phyloP scores from a whole-genome alignment of 1,140 invertebrate species.

The Latrodectus geometricus region DNA sequence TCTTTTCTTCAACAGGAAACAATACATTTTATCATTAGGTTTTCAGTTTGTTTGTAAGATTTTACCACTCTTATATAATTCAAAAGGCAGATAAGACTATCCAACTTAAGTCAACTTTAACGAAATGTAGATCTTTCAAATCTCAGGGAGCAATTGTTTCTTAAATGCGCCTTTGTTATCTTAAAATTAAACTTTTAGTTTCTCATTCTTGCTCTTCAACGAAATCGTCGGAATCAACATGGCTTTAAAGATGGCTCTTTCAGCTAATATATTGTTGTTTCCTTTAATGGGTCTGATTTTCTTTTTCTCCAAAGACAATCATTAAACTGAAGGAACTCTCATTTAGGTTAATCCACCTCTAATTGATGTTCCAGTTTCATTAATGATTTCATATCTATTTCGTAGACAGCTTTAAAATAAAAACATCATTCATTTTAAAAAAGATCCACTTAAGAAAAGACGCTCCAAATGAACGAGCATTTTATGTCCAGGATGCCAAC shows the following conservation, averaged over 20 bases:
- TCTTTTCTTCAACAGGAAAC: no score
- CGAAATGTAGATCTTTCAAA: not conserved
- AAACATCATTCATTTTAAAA: not conserved
- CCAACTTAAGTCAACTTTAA: not conserved
- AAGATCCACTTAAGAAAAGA: no score
- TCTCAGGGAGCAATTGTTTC: not conserved
- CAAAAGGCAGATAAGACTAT: not conserved
- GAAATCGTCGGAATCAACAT: not conserved
- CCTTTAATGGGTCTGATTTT: not conserved
- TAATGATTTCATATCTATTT: slow-evolving; percentile 28
- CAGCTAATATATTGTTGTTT: not conserved
- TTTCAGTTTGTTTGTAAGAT: not conserved
- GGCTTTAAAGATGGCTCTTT: not conserved
- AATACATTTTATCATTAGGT: not conserved
- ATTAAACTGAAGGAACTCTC: slow-evolving; percentile 20
- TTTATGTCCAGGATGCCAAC: no score
- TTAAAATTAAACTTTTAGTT: not conserved
- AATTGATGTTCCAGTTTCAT: slow-evolving; percentile 24
- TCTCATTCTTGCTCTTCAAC: not conserved
- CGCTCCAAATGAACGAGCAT: no score
- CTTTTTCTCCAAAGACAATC: not conserved
- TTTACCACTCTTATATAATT: not conserved
- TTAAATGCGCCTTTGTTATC: not conserved
- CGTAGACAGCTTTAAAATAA: not conserved
- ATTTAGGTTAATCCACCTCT: slow-evolving; percentile 31